Evolutionary conservation across 1,140 invertebrate species (phyloP).

Genomic region (Brachionus rotundiformis): DNA sequence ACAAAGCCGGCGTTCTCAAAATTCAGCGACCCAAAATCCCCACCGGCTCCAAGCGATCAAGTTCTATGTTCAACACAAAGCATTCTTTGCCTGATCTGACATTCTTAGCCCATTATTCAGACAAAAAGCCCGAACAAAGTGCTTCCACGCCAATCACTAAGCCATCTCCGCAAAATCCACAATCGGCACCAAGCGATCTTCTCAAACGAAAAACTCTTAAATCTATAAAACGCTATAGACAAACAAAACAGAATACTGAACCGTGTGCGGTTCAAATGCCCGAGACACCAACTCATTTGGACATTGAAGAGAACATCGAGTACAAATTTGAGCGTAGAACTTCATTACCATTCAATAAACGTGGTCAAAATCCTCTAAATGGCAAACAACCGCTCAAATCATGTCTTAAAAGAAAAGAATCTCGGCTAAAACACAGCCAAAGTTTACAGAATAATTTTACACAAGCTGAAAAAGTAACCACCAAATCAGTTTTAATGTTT

Average conservation of each 20-base stretch:
- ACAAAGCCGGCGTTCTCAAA: neutral
- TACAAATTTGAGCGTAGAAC: neutral
- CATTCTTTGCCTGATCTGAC: slow-evolving; percentile 48
- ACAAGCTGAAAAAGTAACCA: neutral
- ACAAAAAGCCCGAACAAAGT: neutral
- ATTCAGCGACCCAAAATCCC: neutral
- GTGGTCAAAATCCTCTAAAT: neutral
- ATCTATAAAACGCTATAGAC: slow-evolving; percentile 49
- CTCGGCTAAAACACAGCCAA: slow-evolving; percentile 9
- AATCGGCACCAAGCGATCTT: slow-evolving; percentile 1
- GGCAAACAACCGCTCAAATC: slow-evolving; percentile 45
- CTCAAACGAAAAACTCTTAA: slow-evolving; percentile 49
- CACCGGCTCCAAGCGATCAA: neutral
- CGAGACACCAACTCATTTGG: neutral
- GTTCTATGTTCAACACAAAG: neutral
- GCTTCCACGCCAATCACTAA: neutral
- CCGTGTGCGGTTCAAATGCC: neutral
- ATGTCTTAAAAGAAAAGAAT: slow-evolving; percentile 43
- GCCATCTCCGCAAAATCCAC: neutral
- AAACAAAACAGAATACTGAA: slow-evolving; percentile 49
- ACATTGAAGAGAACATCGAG: neutral
- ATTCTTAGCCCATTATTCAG: slow-evolving; percentile 38
- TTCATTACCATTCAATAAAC: neutral
- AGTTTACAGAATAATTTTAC: neutral
- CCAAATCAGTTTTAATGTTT: slow-evolving; percentile 30